Base-by-base conservation (phyloP, 2,797 vertebrate species). In the Chrosomus eos region DNA sequence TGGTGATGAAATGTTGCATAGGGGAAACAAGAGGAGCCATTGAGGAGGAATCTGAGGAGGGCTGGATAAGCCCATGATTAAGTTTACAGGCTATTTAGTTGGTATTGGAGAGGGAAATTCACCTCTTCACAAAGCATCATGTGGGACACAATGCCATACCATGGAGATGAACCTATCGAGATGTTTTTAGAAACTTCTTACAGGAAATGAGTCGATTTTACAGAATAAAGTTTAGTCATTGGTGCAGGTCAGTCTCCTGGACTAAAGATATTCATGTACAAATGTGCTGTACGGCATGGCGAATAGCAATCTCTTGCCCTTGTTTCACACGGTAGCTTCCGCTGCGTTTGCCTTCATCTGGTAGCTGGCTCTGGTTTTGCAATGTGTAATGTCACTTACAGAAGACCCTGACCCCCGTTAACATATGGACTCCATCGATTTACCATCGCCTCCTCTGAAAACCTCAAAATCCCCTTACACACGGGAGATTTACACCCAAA, bases 371-470 rank as follows among this genome's bases (percentile, higher is more conserved):
- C 82, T 86, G 87, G 77, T 73, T 86, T 68, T 82, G 74, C 45
- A 66, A 74, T 82, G 78, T 71, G 80, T 91, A 82, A 86, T 89
- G 87, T 88, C 85, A 87, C 88, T 89, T 89, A 86, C 75, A 87
- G 87, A 87, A 86, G 60, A 84, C 76, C 80, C 83, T 82, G 53
- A 85, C 84, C 86, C 85, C 81, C 53, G 58, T 73, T 75, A 67
- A 90, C 92, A 91, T 89, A 90, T 90, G 89, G 86, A 78, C 74
- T 72, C 85, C 85, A 90, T 91, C 89, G 87, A 85, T 90, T 84
- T 87, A 51, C 84, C 66, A 84, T 87, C 55, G 64, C 78, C 80
- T 88, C 73, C 71, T 87, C 84, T 85, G 53, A 82, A 87, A 81
- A 78, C 72, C 82, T 81, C 78, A 72, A 81, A 84, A 84, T 86